Evolutionary conservation across 2,113 vertebrate species (phyloP), one percentile per base, ranked within the genome.

Genomic region (Syrmaticus mikado): DNA sequence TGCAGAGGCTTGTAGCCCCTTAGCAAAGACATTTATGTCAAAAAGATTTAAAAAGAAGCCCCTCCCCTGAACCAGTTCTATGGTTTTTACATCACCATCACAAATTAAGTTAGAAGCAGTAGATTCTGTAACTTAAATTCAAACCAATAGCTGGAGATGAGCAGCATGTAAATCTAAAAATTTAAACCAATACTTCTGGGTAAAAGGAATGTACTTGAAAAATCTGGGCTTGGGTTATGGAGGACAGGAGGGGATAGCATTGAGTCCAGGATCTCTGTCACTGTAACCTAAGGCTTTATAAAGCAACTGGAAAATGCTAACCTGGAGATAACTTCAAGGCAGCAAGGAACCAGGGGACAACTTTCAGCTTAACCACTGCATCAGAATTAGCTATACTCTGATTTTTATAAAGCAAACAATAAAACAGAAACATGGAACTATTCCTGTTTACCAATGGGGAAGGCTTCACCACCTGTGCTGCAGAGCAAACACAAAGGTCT

Each of bases 361-460:
- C 28, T 57, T 76, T 71, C 50, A 22, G 58, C 45, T 40, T 40
- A 74, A 43, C 5, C 30, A 45, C 16, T 4, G 0, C 68, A 62
- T 18, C 27, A 73, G 68, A 80, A 89, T 61, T 25, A 66, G 6
- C 5, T 17, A 2, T 52, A 68, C 40, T 70, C 32, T 22, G 22
- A 43, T 61, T 57, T 28, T 60, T 13, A 78, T 82, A 77, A 50
- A 58, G 25, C 8, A 27, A 40, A 40, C 13, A 38, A 61, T 15
- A 22, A 17, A 40, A 25, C 5, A 41, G 60, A 90, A 64, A 0
- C 27, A 36, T 11, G 18, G 10, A 55, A 32, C 67, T 92, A 34
- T 15, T 78, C 11, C 22, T 40, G 5, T 53, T 61, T 85, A 62
- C 36, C 3, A 2, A 11, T 0, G 1, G 40, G 0, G 7, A 75